phyloP scores from a whole-genome alignment of 2,797 vertebrate genomes.

The Acropternis orthonyx region DNA sequence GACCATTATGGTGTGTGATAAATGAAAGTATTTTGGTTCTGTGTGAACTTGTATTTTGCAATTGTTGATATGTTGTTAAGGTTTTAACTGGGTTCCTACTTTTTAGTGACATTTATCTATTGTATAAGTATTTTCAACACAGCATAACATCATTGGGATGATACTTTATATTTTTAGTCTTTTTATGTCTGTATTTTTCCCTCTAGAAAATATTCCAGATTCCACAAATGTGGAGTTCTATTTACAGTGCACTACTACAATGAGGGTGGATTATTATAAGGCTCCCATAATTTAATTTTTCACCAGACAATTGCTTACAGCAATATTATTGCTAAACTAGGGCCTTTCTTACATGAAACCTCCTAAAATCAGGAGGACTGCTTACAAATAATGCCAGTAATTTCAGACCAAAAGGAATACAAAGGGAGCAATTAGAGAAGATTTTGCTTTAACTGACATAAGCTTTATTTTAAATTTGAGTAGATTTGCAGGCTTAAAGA shows the following conservation, averaged over 20 bases:
- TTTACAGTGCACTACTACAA: not conserved
- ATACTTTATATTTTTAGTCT: constrained; percentile 31
- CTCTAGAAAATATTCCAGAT: not conserved
- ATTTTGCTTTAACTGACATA: not conserved
- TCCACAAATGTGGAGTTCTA: not conserved
- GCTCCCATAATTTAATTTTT: not conserved
- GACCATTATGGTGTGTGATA: constrained; percentile 81
- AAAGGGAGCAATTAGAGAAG: not conserved
- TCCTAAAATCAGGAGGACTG: not conserved
- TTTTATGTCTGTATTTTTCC: constrained; percentile 52
- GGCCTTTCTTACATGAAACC: not conserved
- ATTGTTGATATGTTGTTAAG: not conserved
- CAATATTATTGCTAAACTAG: not conserved
- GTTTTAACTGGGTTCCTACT: not conserved
- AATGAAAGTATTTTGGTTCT: not conserved
- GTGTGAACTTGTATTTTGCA: not conserved
- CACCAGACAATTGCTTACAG: not conserved
- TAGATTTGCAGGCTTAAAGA: not conserved
- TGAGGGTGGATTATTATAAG: not conserved
- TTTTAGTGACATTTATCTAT: not conserved
- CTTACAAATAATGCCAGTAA: not conserved
- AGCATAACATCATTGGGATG: not conserved
- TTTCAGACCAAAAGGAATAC: not conserved
- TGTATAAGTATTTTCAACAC: not conserved
- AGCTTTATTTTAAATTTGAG: not conserved